Evolutionary conservation across 2,888 invertebrate genomes (phyloP), one percentile per base, ranked within the genome.

Genomic region (Monoplex corrugatus): DNA sequence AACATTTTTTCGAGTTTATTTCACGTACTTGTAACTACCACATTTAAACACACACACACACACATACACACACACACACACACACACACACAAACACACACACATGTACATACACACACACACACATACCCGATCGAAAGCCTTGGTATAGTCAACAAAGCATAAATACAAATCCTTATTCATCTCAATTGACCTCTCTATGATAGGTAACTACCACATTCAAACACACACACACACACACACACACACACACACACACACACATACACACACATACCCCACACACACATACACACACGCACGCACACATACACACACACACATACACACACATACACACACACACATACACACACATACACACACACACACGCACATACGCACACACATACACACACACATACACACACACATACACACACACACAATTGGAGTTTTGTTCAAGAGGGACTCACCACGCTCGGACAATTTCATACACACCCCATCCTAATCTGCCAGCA

Each of bases 31-130:
- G 32, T 28, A 5, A n/a, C 13, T 75, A 75, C 32, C 32, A n/a
- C 75, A 19, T 35, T 23, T 1, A 35, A 28, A 1, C n/a, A 13
- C n/a, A 16, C 1, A 5, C 13, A 75, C 75, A 75, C 75, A 75
- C 75, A 75, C 75, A 75, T 32, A 75, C 75, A 75, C 6, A 75
- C 75, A 75, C 75, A 75, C 75, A 75, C 75, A 75, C 72, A 72
- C 72, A 72, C 72, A 72, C 75, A 75, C 75, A 23, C 75, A 75
- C 75, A 75, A 23, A 75, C 75, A n/a, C n/a, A n/a, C 72, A 28
- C 72, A 28, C 72, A 28, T 28, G 32, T 28, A 28, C 72, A 72
- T 28, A 72, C 72, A 72, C 72, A 72, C 72, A 72, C 72, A 72
- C 72, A 72, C 72, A 72, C 72, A 72, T 28, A 72, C 72, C 8